phyloP scores from a whole-genome alignment of 2,888 invertebrate genomes.

The Daptonema setosum region DNA sequence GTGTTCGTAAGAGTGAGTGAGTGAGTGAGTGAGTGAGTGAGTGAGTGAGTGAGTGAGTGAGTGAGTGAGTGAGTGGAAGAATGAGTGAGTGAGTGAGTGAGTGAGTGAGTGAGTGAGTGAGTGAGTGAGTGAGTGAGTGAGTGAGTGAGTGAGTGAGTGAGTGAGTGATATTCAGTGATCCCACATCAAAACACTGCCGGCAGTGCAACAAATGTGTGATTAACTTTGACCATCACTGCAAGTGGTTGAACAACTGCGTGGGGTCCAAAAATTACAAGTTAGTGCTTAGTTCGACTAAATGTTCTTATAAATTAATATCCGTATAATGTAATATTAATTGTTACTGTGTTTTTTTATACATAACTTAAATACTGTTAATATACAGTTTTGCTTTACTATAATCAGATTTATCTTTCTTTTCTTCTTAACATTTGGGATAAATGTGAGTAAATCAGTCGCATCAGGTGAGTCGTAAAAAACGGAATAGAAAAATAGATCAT shows the following conservation, averaged over 20 bases:
- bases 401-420: not conserved
- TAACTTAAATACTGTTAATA: not conserved
- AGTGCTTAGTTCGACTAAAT: not conserved
- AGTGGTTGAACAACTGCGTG: constrained; percentile 93
- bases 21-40: too few relatives aligned
- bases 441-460: too few relatives aligned
- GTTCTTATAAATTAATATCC: too few relatives aligned
- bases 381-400: not conserved
- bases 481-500: not conserved
- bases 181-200: constrained; percentile 60
- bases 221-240: constrained; percentile 88
- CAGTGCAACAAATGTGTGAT: constrained; percentile 89
- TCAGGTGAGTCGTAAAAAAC: not conserved
- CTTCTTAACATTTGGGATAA: too few relatives aligned
- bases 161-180: constrained; percentile 20
- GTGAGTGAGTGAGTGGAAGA: too few relatives aligned
- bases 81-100: too few relatives aligned
- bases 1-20: too few relatives aligned
- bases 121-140: too few relatives aligned
- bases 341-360: not conserved
- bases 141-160: too few relatives aligned
- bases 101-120: too few relatives aligned
- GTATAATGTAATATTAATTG: too few relatives aligned
- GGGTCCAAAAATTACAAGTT: constrained; percentile 36
- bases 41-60: not conserved